These are phyloP conservation scores for Tragelaphus oryx DNA, from an alignment of 2,797 vertebrate species.

Conservation along the genomic window DNA sequence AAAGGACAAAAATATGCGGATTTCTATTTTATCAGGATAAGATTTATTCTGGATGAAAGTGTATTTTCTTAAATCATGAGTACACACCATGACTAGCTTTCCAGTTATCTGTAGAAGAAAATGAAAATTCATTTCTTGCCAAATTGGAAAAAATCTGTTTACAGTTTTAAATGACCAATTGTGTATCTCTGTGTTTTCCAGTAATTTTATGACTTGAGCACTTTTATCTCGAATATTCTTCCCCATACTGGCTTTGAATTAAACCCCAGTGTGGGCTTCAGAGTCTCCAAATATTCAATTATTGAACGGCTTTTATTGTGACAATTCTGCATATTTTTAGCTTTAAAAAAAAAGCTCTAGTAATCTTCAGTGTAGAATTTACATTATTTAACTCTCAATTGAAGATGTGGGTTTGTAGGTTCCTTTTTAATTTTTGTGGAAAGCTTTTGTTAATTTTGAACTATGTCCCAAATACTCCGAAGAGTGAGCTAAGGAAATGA, in stretches of 20 bases:
- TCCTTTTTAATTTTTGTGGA: constrained; percentile 64
- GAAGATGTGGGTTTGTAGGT: constrained; percentile 16
- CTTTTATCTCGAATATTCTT: constrained; percentile 3
- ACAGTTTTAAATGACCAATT: neutral
- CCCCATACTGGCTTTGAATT: neutral
- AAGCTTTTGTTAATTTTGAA: constrained; percentile 75
- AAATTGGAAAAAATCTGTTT: neutral
- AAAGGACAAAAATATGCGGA: neutral
- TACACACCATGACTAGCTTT: neutral
- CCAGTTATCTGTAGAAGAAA: neutral
- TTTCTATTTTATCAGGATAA: neutral
- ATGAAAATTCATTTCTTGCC: neutral
- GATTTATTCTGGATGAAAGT: neutral
- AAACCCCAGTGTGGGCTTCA: neutral
- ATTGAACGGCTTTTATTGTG: neutral
- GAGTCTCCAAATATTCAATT: neutral
- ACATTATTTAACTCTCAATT: constrained; percentile 61
- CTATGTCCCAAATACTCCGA: constrained; percentile 57
- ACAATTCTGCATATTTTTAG: neutral
- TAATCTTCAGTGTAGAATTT: neutral
- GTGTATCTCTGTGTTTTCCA: neutral
- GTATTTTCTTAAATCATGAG: neutral
- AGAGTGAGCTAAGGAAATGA: neutral
- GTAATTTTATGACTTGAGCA: neutral
- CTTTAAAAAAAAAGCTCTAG: neutral